phyloP scores from a whole-genome alignment of 2,888 invertebrate genomes.

The Aleiodes alternator region DNA sequence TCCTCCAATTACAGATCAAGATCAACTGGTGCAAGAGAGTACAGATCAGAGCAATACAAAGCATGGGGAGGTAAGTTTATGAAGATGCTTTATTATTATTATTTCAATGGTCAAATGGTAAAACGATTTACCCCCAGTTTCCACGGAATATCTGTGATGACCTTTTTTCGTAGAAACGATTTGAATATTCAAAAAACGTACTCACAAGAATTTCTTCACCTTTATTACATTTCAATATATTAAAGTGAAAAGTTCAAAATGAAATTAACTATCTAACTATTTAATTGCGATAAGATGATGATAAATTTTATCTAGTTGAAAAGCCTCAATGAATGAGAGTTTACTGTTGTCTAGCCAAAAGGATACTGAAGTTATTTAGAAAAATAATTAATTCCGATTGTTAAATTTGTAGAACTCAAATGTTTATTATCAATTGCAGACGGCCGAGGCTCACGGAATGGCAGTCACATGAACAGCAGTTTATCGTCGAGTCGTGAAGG shows the following conservation, averaged over 20 bases:
- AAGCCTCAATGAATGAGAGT: constrained; percentile 57
- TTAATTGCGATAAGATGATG: constrained; percentile 59
- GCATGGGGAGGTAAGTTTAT: constrained; percentile 67
- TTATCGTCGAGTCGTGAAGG: constrained; percentile 66
- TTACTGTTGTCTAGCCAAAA: constrained; percentile 67
- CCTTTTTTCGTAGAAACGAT: too few species aligned
- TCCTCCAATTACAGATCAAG: constrained; percentile 64
- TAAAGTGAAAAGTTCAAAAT: neutral
- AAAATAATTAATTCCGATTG: neutral
- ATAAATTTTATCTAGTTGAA: constrained; percentile 61
- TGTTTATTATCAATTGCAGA: constrained; percentile 63
- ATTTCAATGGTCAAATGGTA: neutral
- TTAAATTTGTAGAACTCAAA: neutral
- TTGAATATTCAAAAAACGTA: too few species aligned
- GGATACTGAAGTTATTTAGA: constrained; percentile 61
- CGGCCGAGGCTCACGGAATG: constrained; percentile 78
- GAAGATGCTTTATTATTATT: neutral
- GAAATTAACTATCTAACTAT: neutral
- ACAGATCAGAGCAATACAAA: constrained; percentile 66
- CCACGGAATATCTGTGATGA: too few species aligned
- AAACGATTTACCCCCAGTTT: too few species aligned
- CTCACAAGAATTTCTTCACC: too few species aligned
- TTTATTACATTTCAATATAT: too few species aligned
- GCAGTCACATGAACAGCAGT: constrained; percentile 76
- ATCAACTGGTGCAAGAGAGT: constrained; percentile 70